Conservation (phyloP, 2,888 invertebrate genomes). For the Melipona bicolor region DNA sequence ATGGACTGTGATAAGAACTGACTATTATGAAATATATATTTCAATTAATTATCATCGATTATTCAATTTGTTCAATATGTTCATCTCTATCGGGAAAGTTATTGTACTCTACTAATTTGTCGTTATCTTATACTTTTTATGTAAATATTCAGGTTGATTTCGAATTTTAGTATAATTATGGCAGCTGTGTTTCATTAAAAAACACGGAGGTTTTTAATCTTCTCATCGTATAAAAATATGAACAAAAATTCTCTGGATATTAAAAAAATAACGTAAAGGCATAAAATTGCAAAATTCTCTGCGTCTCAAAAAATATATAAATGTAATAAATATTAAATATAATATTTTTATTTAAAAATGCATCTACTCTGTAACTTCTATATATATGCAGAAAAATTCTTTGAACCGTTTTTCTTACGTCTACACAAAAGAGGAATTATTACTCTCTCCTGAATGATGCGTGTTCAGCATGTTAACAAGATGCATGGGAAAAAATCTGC, state of each 20-base stretch:
- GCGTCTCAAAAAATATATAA: background rate
- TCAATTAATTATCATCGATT: no score
- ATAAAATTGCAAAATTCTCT: background rate
- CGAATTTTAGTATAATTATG: no score
- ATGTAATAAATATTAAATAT: no score
- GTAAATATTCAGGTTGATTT: no score
- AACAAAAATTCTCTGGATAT: background rate
- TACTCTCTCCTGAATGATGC: slow-evolving; percentile 25
- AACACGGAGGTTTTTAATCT: no score
- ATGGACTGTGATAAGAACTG: no score
- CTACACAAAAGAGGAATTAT: background rate
- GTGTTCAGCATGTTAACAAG: background rate
- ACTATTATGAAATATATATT: no score
- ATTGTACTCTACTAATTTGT: no score
- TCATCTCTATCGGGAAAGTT: no score
- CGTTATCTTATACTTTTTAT: no score
- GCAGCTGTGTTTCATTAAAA: no score
- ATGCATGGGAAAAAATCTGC: slow-evolving; percentile 33
- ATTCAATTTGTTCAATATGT: no score
- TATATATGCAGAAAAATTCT: background rate
- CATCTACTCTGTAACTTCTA: background rate
- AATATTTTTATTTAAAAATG: background rate
- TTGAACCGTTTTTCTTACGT: background rate
- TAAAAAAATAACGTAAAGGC: background rate
- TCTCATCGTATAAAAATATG: background rate